A percentile compares a stretch with the other conserved stretches of the same genome.
Conservation (phyloP, 2,888 invertebrate genomes). For the Craniophora ligustri region DNA sequence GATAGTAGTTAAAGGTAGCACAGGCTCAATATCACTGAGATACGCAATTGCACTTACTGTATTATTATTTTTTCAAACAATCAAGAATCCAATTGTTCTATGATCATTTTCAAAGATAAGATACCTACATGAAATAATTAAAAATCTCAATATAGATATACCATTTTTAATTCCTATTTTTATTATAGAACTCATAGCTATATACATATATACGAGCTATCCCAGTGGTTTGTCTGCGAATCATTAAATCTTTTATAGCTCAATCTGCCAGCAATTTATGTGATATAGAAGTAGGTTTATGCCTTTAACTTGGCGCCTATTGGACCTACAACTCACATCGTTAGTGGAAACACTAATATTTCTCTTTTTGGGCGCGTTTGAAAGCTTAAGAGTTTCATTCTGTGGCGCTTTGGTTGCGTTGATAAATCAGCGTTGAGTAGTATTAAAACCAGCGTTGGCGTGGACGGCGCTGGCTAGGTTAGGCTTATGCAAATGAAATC, state of each 20-base stretch:
- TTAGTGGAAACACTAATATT: constrained; percentile 44
- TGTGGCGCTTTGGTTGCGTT: constrained; percentile 18
- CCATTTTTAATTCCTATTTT: background rate
- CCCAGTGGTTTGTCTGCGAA: constrained; percentile 5
- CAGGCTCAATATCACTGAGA: background rate
- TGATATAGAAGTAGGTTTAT: constrained; percentile 23
- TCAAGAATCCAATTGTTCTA: background rate
- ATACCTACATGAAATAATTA: constrained; percentile 9
- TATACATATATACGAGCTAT: constrained; percentile 4
- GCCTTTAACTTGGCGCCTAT: constrained; percentile 18
- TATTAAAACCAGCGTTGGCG: constrained; percentile 46
- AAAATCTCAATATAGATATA: background rate
- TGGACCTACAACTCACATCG: constrained; percentile 34
- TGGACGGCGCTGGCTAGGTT: constrained; percentile 48
- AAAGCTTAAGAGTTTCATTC: constrained; percentile 25
- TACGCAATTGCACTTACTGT: background rate
- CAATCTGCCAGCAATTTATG: constrained; percentile 4
- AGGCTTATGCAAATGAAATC: constrained; percentile 65
- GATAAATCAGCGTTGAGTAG: constrained; percentile 55
- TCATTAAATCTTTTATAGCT: constrained; percentile 37
- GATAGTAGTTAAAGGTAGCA: background rate
- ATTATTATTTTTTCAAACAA: constrained; percentile 2
- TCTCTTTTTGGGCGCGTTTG: constrained; percentile 39
- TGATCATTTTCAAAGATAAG: background rate
- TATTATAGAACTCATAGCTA: constrained; percentile 19